Evolutionary conservation across 1,140 invertebrate genomes (phyloP), one percentile per base, ranked within the genome.

Genomic region (Brachionus calyciflorus): DNA sequence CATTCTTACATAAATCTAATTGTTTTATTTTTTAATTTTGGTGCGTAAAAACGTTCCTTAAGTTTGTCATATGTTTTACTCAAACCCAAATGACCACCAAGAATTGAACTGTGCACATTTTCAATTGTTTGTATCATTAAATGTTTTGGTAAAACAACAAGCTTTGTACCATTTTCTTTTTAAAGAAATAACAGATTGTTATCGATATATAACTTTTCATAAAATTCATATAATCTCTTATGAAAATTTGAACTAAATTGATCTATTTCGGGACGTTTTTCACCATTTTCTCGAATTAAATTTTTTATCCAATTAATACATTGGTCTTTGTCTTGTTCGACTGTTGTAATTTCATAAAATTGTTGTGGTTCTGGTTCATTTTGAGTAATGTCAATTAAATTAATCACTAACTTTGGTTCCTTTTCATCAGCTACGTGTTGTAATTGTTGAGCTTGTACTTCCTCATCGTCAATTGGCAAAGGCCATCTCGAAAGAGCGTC

Each of bases 181-280:
- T 14, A 2, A 51, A 3, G n/a, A 51, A 51, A 51, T 17, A 51
- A 51, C 6, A 51, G 48, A 51, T 51, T 2, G 24, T 17, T 51
- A 10, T 51, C 17, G 17, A 51, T n/a, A 6, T 21, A 51, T 51
- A 14, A 21, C 3, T 51, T 1, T 51, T 51, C n/a, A 17, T 1
- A 51, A n/a, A 51, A 17, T 17, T 51, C n/a, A 51, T 51, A 51
- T 12, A 19, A 51, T 51, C 48, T 12, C 48, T 51, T 51, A 51
- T 19, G 48, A 51, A 51, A 51, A 19, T 10, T 51, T 51, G 3
- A 6, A 51, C 7, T 17, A 17, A 51, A 51, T 21, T 51, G 1
- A 51, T 51, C 48, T 51, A n/a, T 51, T 51, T 51, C 48, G 17
- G 48, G 10, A 21, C 48, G 48, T 51, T 51, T 51, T 51, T 51